A percentile compares a stretch with the other conserved stretches of the same genome.
These are phyloP conservation scores for Microctonus hyperodae DNA, from an alignment of 2,888 invertebrate species.

Conservation along the genomic window DNA sequence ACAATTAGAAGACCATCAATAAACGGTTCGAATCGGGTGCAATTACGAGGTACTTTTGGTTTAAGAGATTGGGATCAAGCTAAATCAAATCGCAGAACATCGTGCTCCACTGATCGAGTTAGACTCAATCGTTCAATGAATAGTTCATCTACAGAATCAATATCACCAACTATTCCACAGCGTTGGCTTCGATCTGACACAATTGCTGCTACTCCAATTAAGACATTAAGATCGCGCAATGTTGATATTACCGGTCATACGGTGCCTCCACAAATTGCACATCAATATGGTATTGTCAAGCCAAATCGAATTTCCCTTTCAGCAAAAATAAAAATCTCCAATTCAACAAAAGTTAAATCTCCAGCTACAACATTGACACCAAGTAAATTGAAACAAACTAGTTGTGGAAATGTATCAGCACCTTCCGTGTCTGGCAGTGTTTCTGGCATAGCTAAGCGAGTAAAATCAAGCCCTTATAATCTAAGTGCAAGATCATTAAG, in stretches of 20 bases:
- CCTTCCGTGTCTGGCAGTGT: constrained; percentile 25
- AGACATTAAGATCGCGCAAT: constrained; percentile 61
- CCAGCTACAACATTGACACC: constrained; percentile 32
- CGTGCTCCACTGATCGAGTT: constrained; percentile 32
- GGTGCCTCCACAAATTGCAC: constrained; percentile 54
- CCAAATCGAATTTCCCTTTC: constrained; percentile 52
- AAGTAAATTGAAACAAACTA: constrained; percentile 36
- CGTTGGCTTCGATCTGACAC: constrained; percentile 62
- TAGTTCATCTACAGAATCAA: constrained; percentile 23
- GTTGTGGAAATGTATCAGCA: constrained; percentile 13
- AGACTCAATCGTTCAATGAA: constrained; percentile 44
- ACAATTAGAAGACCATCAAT: constrained; percentile 56
- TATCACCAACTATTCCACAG: constrained; percentile 46
- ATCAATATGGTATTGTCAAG: constrained; percentile 56
- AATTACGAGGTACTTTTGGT: constrained; percentile 52
- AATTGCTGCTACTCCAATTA: constrained; percentile 60
- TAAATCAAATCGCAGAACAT: constrained; percentile 44
- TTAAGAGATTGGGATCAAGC: constrained; percentile 55
- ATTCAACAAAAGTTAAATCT: constrained; percentile 22
- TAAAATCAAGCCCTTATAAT: constrained; percentile 55
- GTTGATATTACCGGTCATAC: constrained; percentile 60
- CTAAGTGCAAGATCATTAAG: constrained; percentile 54
- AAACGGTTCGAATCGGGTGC: constrained; percentile 52
- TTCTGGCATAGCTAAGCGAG: constrained; percentile 54
- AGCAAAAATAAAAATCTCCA: constrained; percentile 47